Percentiles rank a stretch among this genome's conserved stretches.
These are phyloP conservation scores for Gymnoscelis rufifasciata DNA, from an alignment of 2,888 invertebrate genomes.

Conservation along the genomic window DNA sequence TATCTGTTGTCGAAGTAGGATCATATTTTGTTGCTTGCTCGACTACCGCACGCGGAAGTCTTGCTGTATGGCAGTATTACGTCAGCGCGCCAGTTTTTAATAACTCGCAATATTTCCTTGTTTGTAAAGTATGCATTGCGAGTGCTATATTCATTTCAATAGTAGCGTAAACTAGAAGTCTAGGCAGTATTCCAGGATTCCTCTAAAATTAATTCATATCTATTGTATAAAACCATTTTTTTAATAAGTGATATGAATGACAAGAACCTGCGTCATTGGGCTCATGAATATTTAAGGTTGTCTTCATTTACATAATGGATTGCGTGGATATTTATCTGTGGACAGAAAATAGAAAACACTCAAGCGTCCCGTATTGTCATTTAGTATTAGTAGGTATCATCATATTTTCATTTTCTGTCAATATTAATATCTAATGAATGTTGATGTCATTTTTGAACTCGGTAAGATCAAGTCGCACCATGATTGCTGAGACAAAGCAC, in stretches of 20 bases:
- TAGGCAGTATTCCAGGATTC: no score
- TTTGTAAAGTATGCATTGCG: constrained; percentile 55
- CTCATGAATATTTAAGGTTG: constrained; percentile 19
- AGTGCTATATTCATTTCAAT: constrained; percentile 26
- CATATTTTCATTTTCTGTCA: no score
- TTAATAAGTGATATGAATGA: constrained; percentile 5
- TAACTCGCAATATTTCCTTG: constrained; percentile 73
- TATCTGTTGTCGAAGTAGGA: constrained; percentile 28
- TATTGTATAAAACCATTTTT: constrained; percentile 3
- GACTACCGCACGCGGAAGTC: constrained; percentile 72
- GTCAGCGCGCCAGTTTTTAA: constrained; percentile 75
- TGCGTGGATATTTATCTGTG: background rate
- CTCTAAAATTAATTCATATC: no score
- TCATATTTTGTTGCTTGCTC: constrained; percentile 39
- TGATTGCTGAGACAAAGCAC: constrained; percentile 60
- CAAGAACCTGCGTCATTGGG: constrained; percentile 18
- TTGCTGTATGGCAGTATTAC: constrained; percentile 61
- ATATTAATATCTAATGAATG: background rate
- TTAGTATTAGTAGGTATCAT: no score
- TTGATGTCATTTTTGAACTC: constrained; percentile 6
- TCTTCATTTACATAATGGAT: constrained; percentile 16
- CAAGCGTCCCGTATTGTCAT: no score
- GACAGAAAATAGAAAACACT: constrained; percentile 1
- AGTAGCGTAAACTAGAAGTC: no score
- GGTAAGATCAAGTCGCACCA: constrained; percentile 37